Base-by-base conservation (phyloP, 1,140 invertebrate genomes). In the Maniola jurtina region DNA sequence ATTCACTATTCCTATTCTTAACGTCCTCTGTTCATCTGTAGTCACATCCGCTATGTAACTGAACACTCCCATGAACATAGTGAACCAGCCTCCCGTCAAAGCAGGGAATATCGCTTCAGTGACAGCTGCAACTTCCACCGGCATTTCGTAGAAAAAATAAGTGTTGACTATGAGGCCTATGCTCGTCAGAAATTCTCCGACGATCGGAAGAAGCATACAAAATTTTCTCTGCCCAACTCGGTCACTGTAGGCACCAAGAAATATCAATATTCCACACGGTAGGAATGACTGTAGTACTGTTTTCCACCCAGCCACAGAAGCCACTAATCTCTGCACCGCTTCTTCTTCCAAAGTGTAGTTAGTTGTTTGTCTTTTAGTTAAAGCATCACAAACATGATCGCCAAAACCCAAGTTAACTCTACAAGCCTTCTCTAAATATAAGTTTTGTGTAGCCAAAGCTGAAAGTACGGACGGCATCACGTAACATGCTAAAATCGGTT, bases 11-110 rank as follows among this genome's bases (percentile, higher is more conserved):
- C 96, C 96, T 69, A 98, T 96, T 63, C 96, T 86, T 11, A 96
- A 90, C 0, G 97, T 98, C 65, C 96, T 93, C 64, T 94, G 95
- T 81, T 96, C 94, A 59, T 95, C 93, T 6, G 94, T 94, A 0
- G 96, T 97, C 8, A 97, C 94, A 80, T 98, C 96, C 0, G 94
- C 95, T 47, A 98, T 95, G 76, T 97, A 98, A 81, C 96, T 97
- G 82, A 97, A 98, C 38, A 96, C 94, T 11, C 95, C 95, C 95
- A 97, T 97, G 69, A 97, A 94, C 93, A 97, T 95, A 14, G 96
- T 96, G 73, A 97, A 96, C 94, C 95, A 96, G 2, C 96, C 96
- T 1, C 96, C 96, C 6, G 95, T 95, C 0, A 98, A 75, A 0
- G 95, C 95, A 0, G 95, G 95, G 81, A 96, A 96, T 40, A 96